Evolutionary conservation across 2,888 invertebrate species (phyloP).

Genomic region (Drepana falcataria): DNA sequence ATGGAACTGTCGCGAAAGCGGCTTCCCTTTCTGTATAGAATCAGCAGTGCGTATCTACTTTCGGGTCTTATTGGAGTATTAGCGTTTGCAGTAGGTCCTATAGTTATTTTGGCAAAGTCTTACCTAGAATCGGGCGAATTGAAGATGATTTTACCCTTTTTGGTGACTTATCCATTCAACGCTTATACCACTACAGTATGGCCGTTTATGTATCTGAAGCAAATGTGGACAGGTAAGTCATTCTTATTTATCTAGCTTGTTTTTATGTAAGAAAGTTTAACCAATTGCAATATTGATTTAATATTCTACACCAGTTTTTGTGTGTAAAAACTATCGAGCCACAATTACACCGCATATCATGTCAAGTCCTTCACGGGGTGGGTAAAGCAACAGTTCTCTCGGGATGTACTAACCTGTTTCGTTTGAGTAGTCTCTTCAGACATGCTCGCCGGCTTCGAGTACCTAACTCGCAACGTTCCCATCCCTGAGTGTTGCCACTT

Average conservation of each 20-base stretch:
- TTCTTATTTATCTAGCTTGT: constrained; percentile 9
- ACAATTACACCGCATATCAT: too few relatives aligned
- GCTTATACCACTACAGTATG: constrained; percentile 25
- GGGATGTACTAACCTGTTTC: too few relatives aligned
- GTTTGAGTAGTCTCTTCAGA: too few relatives aligned
- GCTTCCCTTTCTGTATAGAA: constrained; percentile 17
- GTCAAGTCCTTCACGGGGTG: too few relatives aligned
- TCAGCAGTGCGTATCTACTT: constrained; percentile 17
- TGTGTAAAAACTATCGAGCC: too few relatives aligned
- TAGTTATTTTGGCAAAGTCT: constrained; percentile 19
- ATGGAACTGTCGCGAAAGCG: constrained; percentile 14
- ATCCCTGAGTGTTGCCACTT: too few relatives aligned
- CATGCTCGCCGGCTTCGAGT: too few relatives aligned
- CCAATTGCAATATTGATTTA: too few relatives aligned
- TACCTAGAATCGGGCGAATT: constrained; percentile 33
- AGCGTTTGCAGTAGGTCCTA: constrained; percentile 29
- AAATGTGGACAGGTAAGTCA: constrained; percentile 36
- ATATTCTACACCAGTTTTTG: too few relatives aligned
- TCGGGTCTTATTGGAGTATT: constrained; percentile 12
- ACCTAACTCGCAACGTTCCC: too few relatives aligned
- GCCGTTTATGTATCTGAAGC: constrained; percentile 33
- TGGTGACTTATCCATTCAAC: constrained; percentile 45
- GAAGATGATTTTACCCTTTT: constrained; percentile 33
- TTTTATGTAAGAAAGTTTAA: neutral
- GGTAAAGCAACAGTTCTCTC: too few relatives aligned